Base-by-base conservation (phyloP, 2,113 vertebrate species). In the Pomatorhinus ruficollis region DNA sequence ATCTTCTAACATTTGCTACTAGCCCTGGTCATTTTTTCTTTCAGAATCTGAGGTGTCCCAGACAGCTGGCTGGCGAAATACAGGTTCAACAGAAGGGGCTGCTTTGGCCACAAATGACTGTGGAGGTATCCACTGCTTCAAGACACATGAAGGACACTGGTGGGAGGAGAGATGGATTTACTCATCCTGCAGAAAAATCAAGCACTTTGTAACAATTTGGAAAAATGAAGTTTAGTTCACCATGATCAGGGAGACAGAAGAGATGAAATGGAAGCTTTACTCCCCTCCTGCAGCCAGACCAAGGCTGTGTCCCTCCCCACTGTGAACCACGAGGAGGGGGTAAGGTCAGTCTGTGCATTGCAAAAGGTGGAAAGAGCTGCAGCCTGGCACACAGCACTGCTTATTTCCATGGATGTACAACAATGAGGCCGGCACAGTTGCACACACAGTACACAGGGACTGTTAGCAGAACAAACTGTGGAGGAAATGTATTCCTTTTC, bases 291-390 rank as follows among this genome's bases (percentile, higher is more conserved):
- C 61, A 64, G 71, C 35, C 61, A 5, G 0, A 14, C 45, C 22
- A 45, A 60, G 39, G 49, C 53, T 65, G 53, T 8, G 21, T 49
- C 14, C 19, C 70, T 82, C 47, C 35, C 27, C 7, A 1, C 12
- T 11, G 8, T 2, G 24, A 80, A 6, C 27, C 15, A 45, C 0
- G 0, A 53, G 66, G 23, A 5, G 10, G 19, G 16, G 16, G 21
- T 61, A 42, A 81, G 24, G 40, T 68, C 66, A 76, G 7, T 4
- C 28, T 28, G 57, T 2, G 3, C 68, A 33, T 30, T 28, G 33
- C 15, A 45, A 20, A 69, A 64, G 35, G 25, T 42, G 24, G 0
- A 14, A 85, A 28, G 10, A 75, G 49, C 70, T n/a, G 52, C 56
- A 78, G 49, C 54, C 35, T 16, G 18, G 44, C 44, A 15, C 28